Base-by-base conservation (phyloP, 1,140 invertebrate species). In the Centruroides sculpturatus region DNA sequence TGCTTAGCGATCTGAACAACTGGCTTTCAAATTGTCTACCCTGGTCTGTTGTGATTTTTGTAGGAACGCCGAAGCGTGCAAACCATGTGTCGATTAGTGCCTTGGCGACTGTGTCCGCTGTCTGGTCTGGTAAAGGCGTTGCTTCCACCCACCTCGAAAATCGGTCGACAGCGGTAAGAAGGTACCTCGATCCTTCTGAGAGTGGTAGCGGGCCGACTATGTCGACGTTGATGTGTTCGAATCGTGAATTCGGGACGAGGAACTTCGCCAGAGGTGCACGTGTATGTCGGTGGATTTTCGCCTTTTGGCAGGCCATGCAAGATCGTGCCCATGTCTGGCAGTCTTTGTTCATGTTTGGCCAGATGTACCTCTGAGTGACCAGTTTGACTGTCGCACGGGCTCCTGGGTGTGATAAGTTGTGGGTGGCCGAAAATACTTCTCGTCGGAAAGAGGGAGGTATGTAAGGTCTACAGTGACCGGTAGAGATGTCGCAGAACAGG, bases 201-300 rank as follows among this genome's bases (percentile, higher is more conserved):
- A 57, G 53, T 12, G 75, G 73, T 3, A 81, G 54, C 0, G 73
- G 76, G 0, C 75, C 74, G 12, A 80, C 68, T 3, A 81, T 68
- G 66, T 81, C 78, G 0, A 80, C 64, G 64, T 80, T 73, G 0
- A 79, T 64, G 57, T 77, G 71, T 4, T 67, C 48, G 58, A 78
- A 77, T 49, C 61, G 35, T 5, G 35, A 12, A 23, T 35, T 35
- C 1, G 59, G 56, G 13, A 56, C 23, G 2, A 50, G n/a, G 47
- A 63, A 63, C 3, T 52, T 51, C 1, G 11, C 23, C 34, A 56
- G 49, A 4, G 71, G 62, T n/a, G 51, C 34, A 13, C 48, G 53
- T 6, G 61, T 55, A 13, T 65, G 64, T 60, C 56, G 59, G 4
- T 51, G 47, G 11, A 63, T 35, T 36, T 64, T 64, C 8, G 63